A percentile compares a stretch with the other conserved stretches of the same genome.
Conservation (phyloP, 2,113 vertebrate genomes). For the Marmota flaviventris region DNA sequence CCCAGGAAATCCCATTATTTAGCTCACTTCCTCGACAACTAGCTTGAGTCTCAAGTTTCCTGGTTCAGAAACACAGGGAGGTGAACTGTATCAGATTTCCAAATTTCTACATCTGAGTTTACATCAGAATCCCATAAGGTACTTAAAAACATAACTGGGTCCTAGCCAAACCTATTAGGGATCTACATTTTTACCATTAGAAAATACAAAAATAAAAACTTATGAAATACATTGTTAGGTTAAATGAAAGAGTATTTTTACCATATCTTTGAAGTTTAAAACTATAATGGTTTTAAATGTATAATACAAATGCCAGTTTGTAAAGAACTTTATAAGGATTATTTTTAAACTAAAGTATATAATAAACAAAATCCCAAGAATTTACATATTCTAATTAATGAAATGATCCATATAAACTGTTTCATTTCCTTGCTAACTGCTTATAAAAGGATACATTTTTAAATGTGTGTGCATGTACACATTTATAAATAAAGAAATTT, state of each 20-base stretch:
- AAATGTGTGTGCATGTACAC: neutral
- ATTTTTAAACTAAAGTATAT: neutral
- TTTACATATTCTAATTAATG: constrained; percentile 28
- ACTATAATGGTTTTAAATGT: neutral
- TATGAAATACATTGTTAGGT: no score
- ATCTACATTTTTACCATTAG: constrained; percentile 12
- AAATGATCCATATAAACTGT: constrained; percentile 18
- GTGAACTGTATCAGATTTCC: neutral
- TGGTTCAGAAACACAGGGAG: constrained; percentile 19
- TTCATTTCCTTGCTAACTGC: neutral
- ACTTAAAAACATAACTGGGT: neutral
- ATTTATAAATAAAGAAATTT: constrained; percentile 50
- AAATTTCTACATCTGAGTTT: neutral
- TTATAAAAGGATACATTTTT: constrained; percentile 53
- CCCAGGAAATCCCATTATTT: neutral
- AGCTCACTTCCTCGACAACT: neutral
- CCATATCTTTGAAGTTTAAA: neutral
- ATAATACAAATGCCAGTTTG: neutral
- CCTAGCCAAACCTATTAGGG: neutral
- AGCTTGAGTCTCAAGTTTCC: neutral
- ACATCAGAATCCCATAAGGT: neutral
- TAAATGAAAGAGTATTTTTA: no score
- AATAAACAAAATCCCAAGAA: constrained; percentile 20
- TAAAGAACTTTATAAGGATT: constrained; percentile 37
- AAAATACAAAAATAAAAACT: constrained; percentile 34